These are phyloP conservation scores for Melieria picta DNA, from an alignment of 2,888 invertebrate species.

Conservation along the genomic window DNA sequence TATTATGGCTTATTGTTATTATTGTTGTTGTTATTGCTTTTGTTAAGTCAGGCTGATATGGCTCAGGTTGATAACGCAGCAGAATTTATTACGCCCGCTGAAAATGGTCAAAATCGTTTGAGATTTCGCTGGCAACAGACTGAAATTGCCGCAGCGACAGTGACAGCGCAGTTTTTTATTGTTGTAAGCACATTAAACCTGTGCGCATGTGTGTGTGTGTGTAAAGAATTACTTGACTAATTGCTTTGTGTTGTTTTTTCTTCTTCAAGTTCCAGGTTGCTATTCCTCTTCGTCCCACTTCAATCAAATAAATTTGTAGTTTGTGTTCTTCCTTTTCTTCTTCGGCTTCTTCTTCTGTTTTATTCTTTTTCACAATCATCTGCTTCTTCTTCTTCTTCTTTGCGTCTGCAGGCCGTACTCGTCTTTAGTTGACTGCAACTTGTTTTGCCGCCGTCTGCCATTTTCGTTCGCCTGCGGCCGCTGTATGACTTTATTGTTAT, in stretches of 20 bases:
- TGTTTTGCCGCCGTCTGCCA: not conserved
- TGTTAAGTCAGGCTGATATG: constrained; percentile 10
- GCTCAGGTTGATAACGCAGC: constrained; percentile 21
- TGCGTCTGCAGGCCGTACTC: constrained; percentile 1
- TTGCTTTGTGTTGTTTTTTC: not conserved
- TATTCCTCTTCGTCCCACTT: not conserved
- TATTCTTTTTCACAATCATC: constrained; percentile 2
- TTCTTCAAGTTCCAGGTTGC: constrained; percentile 3
- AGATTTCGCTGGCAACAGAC: not conserved
- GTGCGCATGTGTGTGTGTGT: not conserved
- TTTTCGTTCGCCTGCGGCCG: constrained; percentile 8
- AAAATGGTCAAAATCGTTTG: constrained; percentile 45
- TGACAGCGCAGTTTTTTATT: too few relatives aligned
- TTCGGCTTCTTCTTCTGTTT: not conserved
- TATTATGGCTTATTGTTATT: constrained; percentile 7
- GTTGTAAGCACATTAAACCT: not conserved
- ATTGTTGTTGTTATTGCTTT: constrained; percentile 32
- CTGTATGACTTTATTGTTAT: constrained; percentile 41
- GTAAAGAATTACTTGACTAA: not conserved
- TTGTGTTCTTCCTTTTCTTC: constrained; percentile 15
- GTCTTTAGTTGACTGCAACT: constrained; percentile 7
- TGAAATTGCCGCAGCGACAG: too few relatives aligned
- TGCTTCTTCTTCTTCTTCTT: constrained; percentile 11
- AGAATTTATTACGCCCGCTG: constrained; percentile 38
- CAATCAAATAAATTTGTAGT: constrained; percentile 32